Evolutionary conservation across 2,113 vertebrate species (phyloP), one percentile per base, ranked within the genome.

Genomic region (Columbina picui): DNA sequence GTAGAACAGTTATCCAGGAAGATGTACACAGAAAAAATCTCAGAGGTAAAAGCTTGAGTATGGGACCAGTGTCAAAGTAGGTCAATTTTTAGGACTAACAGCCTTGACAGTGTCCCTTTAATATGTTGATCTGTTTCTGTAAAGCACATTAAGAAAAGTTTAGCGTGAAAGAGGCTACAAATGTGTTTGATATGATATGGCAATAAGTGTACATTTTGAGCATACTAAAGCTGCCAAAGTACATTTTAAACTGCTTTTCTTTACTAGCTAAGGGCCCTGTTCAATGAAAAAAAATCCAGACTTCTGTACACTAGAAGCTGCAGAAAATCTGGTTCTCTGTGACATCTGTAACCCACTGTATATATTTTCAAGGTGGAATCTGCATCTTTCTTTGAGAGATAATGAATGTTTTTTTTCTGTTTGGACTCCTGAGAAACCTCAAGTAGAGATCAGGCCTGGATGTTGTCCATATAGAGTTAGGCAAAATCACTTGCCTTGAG

Each of bases 171-270:
- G 82, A 97, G 64, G 75, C 83, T 96, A 96, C 88, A 95, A 96
- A 96, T 95, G 95, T 96, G 94, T 96, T 96, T 86, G 94, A 97
- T 97, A 96, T 43, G 94, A 96, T 97, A 96, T 88, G 47, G 90
- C 93, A 96, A 96, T 97, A 96, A 96, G 64, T 59, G 83, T 90
- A 97, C 95, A 96, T 96, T 96, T 92, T 96, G 90, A 96, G 95
- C 92, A 96, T 96, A 94, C 93, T 96, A 94, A 96, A 94, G 87
- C 93, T 93, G 59, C 68, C 34, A 30, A 92, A 91, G 85, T 90
- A 92, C 87, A 86, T 86, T 94, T 94, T 90, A 93, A 94, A 96
- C 82, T 88, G 71, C 79, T 97, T 96, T 97, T 92, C 79, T 95
- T 96, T 95, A 90, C 52, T 78, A 88, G 87, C 79, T 86, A 88